Percentiles rank a stretch among this genome's conserved stretches.
Conservation (phyloP, 1,140 invertebrate genomes). For the Scaptomyza montana region DNA sequence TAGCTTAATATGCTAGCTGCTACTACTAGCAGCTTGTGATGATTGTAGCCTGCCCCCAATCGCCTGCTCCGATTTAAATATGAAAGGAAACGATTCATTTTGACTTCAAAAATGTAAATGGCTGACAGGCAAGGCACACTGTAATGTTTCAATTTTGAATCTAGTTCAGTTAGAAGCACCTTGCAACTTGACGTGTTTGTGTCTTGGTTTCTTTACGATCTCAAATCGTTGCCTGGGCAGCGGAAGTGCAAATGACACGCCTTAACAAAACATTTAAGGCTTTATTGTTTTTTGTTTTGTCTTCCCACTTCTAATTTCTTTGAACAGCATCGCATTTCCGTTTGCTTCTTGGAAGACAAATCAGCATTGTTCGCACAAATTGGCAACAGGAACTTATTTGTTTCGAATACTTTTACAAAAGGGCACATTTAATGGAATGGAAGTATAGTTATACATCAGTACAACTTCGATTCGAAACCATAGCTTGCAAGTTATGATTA, state of each 20-base stretch:
- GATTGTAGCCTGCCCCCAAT: conserved; percentile 8
- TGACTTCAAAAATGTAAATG: conserved; percentile 55
- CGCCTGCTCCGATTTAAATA: conserved; percentile 47
- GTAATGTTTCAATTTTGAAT: conserved; percentile 67
- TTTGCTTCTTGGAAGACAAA: conserved; percentile 49
- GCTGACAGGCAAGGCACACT: conserved; percentile 48
- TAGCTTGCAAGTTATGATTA: no score
- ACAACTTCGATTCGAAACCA: no score
- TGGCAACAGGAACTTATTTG: conserved; percentile 39
- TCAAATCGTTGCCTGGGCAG: background rate
- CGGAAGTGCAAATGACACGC: conserved; percentile 73
- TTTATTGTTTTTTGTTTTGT: conserved; percentile 26
- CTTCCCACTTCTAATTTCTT: conserved; percentile 52
- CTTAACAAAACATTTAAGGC: conserved; percentile 35
- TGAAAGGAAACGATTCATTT: conserved; percentile 71
- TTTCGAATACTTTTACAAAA: conserved; percentile 1
- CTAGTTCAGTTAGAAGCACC: conserved; percentile 36
- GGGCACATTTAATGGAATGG: background rate
- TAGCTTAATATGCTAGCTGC: conserved; percentile 40
- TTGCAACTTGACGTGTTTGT: conserved; percentile 13
- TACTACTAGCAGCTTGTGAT: background rate
- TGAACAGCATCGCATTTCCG: conserved; percentile 66
- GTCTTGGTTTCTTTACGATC: background rate
- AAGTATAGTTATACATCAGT: no score
- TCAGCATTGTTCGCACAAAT: conserved; percentile 52